phyloP scores from a whole-genome alignment of 2,113 vertebrate genomes.

The Pavo muticus region DNA sequence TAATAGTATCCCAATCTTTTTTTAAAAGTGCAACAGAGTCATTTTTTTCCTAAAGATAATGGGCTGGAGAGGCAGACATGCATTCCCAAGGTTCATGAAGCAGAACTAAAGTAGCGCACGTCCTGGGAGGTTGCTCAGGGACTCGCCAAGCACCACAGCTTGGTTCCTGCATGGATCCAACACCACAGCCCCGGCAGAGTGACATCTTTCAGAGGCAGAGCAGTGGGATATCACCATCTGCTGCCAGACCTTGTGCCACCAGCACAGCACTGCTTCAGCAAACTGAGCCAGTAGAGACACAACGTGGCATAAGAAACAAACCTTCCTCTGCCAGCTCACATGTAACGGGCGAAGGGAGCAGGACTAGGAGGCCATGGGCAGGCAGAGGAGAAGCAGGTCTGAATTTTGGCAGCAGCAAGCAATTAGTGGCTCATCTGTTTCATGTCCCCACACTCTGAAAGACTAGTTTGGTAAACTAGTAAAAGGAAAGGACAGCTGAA shows the following conservation, averaged over 20 bases:
- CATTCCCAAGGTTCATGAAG: fast-evolving
- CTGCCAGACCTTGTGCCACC: fast-evolving
- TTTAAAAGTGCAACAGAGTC: neutral
- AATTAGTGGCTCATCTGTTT: neutral
- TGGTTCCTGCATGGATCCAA: fast-evolving
- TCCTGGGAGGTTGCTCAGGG: neutral
- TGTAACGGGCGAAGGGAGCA: neutral
- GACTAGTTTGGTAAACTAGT: neutral
- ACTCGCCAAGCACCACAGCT: fast-evolving
- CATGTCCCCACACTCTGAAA: neutral
- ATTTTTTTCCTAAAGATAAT: neutral
- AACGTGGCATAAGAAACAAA: neutral
- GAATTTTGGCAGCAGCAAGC: neutral
- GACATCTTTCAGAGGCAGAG: neutral
- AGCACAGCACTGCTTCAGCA: neutral
- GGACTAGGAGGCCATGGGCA: neutral
- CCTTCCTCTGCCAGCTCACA: neutral
- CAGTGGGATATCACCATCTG: fast-evolving
- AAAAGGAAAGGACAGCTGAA: neutral
- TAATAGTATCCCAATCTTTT: neutral
- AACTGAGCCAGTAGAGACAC: neutral
- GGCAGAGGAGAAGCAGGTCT: neutral
- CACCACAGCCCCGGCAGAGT: fast-evolving
- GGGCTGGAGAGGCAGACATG: neutral
- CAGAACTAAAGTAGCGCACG: neutral